Evolutionary conservation across 2,888 invertebrate species (phyloP), one percentile per base, ranked within the genome.

Genomic region (Agriopis leucophaearia): DNA sequence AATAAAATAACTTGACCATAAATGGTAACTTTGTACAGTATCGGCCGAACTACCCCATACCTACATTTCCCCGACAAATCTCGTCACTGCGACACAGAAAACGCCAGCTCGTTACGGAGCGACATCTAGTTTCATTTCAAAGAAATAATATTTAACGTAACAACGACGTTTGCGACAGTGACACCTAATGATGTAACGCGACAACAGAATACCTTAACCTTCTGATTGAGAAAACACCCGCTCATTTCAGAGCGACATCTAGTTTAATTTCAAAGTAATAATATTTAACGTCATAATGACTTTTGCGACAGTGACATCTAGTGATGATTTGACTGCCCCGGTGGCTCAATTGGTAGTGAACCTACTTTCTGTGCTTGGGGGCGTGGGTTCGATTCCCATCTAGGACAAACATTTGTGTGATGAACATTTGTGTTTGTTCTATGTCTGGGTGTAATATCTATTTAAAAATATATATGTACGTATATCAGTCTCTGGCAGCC

Each of bases 1-100:
- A n/a, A n/a, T n/a, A n/a, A n/a, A n/a, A n/a, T n/a, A n/a, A n/a
- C n/a, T n/a, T n/a, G n/a, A n/a, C n/a, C n/a, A n/a, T n/a, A n/a
- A n/a, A n/a, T n/a, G n/a, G n/a, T n/a, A n/a, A n/a, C n/a, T n/a
- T n/a, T n/a, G n/a, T n/a, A n/a, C n/a, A n/a, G n/a, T n/a, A n/a
- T n/a, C n/a, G n/a, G n/a, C 16, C 44, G 51, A 36, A 3, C 12
- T 1, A n/a, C 0, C 1, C 13, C 9, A 16, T 36, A 8, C n/a
- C n/a, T n/a, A n/a, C 16, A 10, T n/a, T 15, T n/a, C 15, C 9
- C 6, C 54, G 40, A 35, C 44, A 42, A 60, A 60, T 60, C 36
- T 65, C 15, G 69, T 67, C 60, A 71, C 54, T 69, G 71, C 69
- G 73, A 73, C 69, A 51, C 55, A 71, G 66, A 42, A n/a, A 55